phyloP scores from a whole-genome alignment of 2,888 invertebrate genomes.

The Yponomeuta evonymella region DNA sequence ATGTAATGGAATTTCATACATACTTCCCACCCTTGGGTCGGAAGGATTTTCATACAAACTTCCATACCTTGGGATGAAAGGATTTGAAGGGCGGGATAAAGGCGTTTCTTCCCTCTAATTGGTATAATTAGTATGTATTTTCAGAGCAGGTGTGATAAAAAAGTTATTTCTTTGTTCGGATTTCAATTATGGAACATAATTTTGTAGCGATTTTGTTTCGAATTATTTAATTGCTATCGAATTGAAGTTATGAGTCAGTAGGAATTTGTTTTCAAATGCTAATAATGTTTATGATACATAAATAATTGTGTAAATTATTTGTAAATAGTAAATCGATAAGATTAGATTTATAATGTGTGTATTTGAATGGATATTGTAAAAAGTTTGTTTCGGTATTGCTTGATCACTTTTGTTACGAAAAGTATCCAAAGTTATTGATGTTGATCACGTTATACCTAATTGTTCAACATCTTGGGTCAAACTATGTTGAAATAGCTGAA shows the following conservation, averaged over 20 bases:
- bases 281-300: constrained; percentile 17
- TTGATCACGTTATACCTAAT: no score
- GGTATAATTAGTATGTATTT: no score
- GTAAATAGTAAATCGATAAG: constrained; percentile 31
- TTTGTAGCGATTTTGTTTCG: background rate
- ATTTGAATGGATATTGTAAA: background rate
- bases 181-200: background rate
- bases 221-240: background rate
- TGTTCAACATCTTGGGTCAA: no score
- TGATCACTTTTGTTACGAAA: background rate
- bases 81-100: no score
- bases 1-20: no score
- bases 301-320: constrained; percentile 33
- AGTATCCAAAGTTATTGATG: background rate
- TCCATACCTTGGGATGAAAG: no score
- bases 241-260: background rate
- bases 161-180: background rate
- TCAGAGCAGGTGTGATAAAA: no score
- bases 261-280: background rate
- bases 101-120: no score
- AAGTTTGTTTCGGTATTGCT: background rate
- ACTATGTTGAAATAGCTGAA: background rate
- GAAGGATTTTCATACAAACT: no score
- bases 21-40: no score
- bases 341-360: background rate